Evolutionary conservation across 2,888 invertebrate species (phyloP), one percentile per base, ranked within the genome.

Genomic region (Leptinotarsa peninsularis): DNA sequence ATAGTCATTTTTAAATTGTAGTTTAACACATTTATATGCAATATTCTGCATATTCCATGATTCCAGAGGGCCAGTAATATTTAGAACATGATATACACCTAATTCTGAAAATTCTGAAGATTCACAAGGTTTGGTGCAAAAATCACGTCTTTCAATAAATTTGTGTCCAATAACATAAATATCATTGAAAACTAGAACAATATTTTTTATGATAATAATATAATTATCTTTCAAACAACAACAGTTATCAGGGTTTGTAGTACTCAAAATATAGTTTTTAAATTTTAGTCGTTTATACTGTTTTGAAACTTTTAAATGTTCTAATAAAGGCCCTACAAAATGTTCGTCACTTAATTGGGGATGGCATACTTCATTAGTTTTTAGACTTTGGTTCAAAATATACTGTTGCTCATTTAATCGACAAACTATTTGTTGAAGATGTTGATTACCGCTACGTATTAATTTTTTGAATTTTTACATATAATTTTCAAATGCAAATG

Each of bases 401-500:
- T 66, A 49, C 33, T 66, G 43, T 49, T 49, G 33, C n/a, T 66
- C 66, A 18, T 49, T 49, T 71, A 43, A 18, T 58, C 60, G 15
- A 33, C 49, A 56, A 52, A 71, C 33, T 17, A 71, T 60, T 71
- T 71, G 71, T 49, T 71, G 58, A 13, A 71, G 63, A 18, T 63
- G 49, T 60, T 63, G 33, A 23, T 63, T 18, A 56, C 60, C 18
- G 43, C 56, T 71, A n/a, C 71, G 27, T 18, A 73, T 49, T 2
- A n/a, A 13, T 71, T 71, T 74, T 68, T 54, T 63, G 10, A 76
- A 49, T 27, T 49, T 15, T 27, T 76, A 68, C 52, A 76, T 63
- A 49, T 71, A 76, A 71, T 76, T 76, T 66, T 76, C 76, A 33
- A 71, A 71, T 21, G 52, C n/a, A 43, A 67, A 74, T n/a, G 72